Percentiles rank a stretch among this genome's conserved stretches.
Conservation (phyloP, 2,888 invertebrate species). For the Dasypolia templi region DNA sequence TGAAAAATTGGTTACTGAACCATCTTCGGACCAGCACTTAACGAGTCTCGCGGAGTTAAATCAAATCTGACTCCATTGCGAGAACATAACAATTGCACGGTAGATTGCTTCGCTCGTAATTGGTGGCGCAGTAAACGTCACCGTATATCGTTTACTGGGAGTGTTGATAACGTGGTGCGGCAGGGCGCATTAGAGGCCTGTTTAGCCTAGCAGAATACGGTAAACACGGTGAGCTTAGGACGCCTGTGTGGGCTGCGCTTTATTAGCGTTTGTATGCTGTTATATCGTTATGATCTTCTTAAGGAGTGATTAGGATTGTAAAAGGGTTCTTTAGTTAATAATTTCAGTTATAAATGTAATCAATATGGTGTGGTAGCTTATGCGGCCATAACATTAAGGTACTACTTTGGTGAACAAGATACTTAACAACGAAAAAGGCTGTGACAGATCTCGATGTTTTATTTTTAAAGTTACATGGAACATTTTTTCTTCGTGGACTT, state of each 20-base stretch:
- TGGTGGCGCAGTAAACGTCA: slow-evolving; percentile 54
- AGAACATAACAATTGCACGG: slow-evolving; percentile 57
- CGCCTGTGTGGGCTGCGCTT: slow-evolving; percentile 54
- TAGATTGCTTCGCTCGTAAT: slow-evolving; percentile 45
- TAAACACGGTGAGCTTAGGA: slow-evolving; percentile 34
- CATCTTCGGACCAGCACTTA: slow-evolving; percentile 8
- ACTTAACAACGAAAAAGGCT: slow-evolving; percentile 10
- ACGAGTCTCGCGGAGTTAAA: slow-evolving; percentile 32
- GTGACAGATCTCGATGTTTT: slow-evolving; percentile 7
- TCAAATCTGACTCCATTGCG: slow-evolving; percentile 43
- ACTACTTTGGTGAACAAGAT: slow-evolving; percentile 26
- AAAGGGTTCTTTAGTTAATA: slow-evolving; percentile 18
- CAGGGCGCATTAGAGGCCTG: slow-evolving; percentile 20
- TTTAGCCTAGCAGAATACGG: slow-evolving; percentile 25
- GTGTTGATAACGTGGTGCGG: slow-evolving; percentile 48
- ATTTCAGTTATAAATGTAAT: slow-evolving; percentile 31
- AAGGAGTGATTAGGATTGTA: slow-evolving; percentile 46
- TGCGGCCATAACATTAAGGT: not conserved
- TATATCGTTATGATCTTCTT: slow-evolving; percentile 47
- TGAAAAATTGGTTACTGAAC: slow-evolving; percentile 5
- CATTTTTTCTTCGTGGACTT: slow-evolving; percentile 37
- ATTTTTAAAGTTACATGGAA: slow-evolving; percentile 10
- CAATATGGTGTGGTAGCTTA: slow-evolving; percentile 32
- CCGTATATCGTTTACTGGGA: slow-evolving; percentile 55
- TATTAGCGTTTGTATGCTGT: slow-evolving; percentile 47